phyloP scores from a whole-genome alignment of 1,140 invertebrate species.

The Drosophila trapezifrons region DNA sequence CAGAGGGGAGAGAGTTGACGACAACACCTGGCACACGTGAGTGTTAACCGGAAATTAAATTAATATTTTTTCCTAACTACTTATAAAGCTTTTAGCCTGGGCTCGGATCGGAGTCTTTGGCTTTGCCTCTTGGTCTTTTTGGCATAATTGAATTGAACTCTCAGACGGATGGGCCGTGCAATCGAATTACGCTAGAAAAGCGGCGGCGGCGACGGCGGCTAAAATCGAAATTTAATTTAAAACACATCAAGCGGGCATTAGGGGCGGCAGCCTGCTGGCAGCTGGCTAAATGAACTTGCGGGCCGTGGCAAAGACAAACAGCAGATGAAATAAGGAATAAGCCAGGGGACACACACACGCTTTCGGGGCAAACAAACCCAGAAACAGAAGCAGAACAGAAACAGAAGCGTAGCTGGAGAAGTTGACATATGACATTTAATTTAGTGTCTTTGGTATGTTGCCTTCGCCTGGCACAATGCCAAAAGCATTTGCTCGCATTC shows the following conservation, averaged over 20 bases:
- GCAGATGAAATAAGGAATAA: constrained; percentile 65
- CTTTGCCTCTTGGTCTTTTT: not conserved
- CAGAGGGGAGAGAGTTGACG: constrained; percentile 11
- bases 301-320: constrained; percentile 71
- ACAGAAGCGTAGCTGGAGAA: constrained; percentile 32
- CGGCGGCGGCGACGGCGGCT: constrained; percentile 37
- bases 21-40: constrained; percentile 56
- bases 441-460: constrained; percentile 80
- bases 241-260: constrained; percentile 70
- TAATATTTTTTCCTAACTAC: constrained; percentile 61
- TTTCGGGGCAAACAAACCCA: constrained; percentile 9
- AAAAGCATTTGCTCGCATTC: constrained; percentile 79
- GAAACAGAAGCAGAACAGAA: constrained; percentile 1
- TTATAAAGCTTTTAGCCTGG: constrained; percentile 72
- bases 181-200: constrained; percentile 58
- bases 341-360: constrained; percentile 46
- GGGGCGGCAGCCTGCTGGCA: constrained; percentile 47
- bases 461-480: constrained; percentile 70
- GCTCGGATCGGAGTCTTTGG: not conserved
- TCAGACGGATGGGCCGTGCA: constrained; percentile 39
- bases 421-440: constrained; percentile 82
- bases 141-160: constrained; percentile 63
- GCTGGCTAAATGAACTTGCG: constrained; percentile 70
- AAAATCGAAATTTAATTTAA: constrained; percentile 75
- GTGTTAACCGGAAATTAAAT: constrained; percentile 64